These are phyloP conservation scores for Patiria pectinifera DNA, from an alignment of 53 echinoderm and acorn worm genomes.

Conservation along the genomic window DNA sequence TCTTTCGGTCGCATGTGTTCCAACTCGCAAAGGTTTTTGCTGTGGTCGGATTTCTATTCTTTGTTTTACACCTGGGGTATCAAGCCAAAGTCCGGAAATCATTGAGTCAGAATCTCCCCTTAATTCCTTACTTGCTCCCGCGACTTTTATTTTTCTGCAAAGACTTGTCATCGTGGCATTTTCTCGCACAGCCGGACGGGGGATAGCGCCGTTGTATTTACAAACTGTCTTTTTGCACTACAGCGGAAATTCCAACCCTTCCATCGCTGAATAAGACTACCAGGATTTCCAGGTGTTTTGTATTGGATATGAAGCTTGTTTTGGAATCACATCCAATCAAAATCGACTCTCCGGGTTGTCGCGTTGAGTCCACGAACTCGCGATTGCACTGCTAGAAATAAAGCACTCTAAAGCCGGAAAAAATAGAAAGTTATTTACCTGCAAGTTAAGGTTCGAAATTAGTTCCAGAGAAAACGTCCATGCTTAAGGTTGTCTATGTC, in stretches of 20 bases:
- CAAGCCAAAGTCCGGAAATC: neutral
- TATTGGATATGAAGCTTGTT: neutral
- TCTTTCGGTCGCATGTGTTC: neutral
- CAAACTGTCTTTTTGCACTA: neutral
- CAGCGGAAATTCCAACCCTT: neutral
- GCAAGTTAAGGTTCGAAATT: neutral
- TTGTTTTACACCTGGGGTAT: neutral
- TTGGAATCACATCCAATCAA: constrained; percentile 23
- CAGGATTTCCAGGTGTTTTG: neutral
- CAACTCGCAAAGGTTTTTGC: neutral
- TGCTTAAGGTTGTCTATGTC: neutral
- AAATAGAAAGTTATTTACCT: neutral
- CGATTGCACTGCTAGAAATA: neutral
- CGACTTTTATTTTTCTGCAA: neutral
- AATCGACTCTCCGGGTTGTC: constrained; percentile 12
- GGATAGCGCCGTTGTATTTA: neutral
- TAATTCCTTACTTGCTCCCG: neutral
- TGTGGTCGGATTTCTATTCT: neutral
- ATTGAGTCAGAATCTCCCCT: neutral
- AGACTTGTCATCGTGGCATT: neutral
- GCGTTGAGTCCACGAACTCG: neutral
- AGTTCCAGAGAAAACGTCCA: neutral
- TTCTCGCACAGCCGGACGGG: neutral
- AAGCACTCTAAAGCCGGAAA: neutral
- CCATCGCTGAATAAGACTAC: neutral